A percentile compares a stretch with the other conserved stretches of the same genome.
Conservation (phyloP, 2,797 vertebrate genomes). For the Ctenopoma kingsleyae region DNA sequence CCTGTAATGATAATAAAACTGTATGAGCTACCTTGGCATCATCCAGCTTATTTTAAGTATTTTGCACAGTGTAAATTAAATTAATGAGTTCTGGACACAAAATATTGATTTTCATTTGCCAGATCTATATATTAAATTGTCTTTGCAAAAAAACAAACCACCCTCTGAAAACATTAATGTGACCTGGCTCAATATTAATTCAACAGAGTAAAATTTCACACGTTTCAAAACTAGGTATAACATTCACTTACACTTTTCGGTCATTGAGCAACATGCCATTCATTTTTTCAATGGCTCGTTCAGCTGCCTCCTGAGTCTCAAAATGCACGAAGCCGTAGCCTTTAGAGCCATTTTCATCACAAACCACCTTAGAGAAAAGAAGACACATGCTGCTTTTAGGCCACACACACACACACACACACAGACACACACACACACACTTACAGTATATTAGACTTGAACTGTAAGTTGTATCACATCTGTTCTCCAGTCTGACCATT, state of each 20-base stretch:
- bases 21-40: too few relatives aligned
- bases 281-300: conserved; percentile 99
- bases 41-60: too few relatives aligned
- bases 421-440: conserved; percentile 30
- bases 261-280: conserved; percentile 99
- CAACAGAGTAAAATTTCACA: not conserved
- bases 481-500: not conserved
- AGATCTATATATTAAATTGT: conserved; percentile 4
- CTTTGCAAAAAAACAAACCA: not conserved
- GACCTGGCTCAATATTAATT: not conserved
- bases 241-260: conserved; percentile 95
- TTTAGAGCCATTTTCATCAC: conserved; percentile 99
- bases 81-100: not conserved
- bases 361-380: conserved; percentile 90
- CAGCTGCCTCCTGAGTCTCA: conserved; percentile 98
- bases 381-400: conserved; percentile 50
- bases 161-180: not conserved
- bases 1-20: too few relatives aligned
- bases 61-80: not conserved
- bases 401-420: conserved; percentile 42
- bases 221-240: conserved; percentile 22
- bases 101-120: not conserved
- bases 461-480: not conserved
- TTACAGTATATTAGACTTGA: conserved; percentile 4
- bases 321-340: conserved; percentile 99